Evolutionary conservation across 2,113 vertebrate species (phyloP).

Genomic region (Python bivittatus): DNA sequence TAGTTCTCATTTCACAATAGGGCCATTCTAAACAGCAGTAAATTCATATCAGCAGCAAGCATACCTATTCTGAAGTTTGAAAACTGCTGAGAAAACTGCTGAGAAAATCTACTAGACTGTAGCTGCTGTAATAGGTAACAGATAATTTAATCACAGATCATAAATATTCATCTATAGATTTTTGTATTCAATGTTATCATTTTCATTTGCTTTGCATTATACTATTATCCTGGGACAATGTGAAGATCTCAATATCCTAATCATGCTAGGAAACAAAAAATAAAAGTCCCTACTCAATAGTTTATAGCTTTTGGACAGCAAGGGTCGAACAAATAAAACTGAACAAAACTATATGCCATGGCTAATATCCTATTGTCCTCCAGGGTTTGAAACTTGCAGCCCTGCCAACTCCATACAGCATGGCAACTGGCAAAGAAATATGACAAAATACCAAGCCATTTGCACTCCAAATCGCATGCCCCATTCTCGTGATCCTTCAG

Average conservation of each 20-base stretch:
- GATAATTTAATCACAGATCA: background rate
- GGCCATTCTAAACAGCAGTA: background rate
- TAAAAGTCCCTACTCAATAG: background rate
- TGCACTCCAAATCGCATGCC: too few species aligned
- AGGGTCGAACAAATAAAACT: background rate
- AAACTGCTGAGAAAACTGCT: background rate
- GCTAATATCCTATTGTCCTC: background rate
- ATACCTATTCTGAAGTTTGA: background rate
- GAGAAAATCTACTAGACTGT: background rate
- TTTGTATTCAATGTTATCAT: background rate
- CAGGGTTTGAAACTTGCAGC: background rate
- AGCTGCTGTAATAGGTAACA: background rate
- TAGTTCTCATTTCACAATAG: background rate
- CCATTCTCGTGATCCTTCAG: too few species aligned
- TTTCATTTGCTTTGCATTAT: background rate
- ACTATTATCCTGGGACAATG: background rate
- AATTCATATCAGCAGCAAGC: background rate
- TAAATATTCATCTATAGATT: background rate
- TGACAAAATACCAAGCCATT: background rate
- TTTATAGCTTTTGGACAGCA: background rate
- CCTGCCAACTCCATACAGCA: background rate
- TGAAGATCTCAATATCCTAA: background rate
- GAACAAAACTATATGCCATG: background rate
- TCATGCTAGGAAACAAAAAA: background rate
- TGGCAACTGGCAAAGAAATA: background rate